Evolutionary conservation across 92 coral and sea anemone species (phyloP).

Genomic region (Desmophyllum pertusum): DNA sequence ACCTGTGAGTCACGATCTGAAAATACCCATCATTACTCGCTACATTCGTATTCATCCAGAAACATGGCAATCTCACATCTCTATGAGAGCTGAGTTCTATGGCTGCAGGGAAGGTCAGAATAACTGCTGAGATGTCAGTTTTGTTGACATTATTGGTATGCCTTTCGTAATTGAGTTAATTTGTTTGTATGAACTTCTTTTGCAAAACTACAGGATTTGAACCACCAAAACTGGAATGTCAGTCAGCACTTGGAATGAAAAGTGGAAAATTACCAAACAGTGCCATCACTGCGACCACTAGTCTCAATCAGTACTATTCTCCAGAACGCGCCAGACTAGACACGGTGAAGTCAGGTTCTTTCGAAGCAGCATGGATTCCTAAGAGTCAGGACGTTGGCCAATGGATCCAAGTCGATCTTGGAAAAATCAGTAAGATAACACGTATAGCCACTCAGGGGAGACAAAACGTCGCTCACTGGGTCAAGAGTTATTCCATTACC

Average conservation of each 20-base stretch:
- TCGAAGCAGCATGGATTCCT: constrained; percentile 38
- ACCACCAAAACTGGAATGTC: constrained; percentile 21
- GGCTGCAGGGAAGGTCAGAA: constrained; percentile 75
- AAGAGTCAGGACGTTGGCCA: constrained; percentile 20
- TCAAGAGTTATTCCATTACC: constrained; percentile 22
- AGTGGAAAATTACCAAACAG: constrained; percentile 17
- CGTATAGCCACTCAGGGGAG: constrained; percentile 44
- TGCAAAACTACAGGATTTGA: background rate
- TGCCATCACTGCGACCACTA: constrained; percentile 38
- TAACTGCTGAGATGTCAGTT: too few relatives aligned
- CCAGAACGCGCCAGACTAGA: constrained; percentile 27
- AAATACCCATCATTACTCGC: constrained; percentile 68
- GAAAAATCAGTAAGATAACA: constrained; percentile 15
- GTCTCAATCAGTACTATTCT: constrained; percentile 6
- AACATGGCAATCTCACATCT: constrained; percentile 61
- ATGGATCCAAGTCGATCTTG: constrained; percentile 42
- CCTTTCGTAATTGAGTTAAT: too few relatives aligned
- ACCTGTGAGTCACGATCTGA: constrained; percentile 51
- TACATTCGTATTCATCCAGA: constrained; percentile 72
- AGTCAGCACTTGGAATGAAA: constrained; percentile 47
- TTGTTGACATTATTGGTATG: too few relatives aligned
- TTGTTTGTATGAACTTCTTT: background rate
- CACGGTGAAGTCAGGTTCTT: constrained; percentile 4
- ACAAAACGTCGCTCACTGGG: constrained; percentile 30
- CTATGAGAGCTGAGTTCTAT: constrained; percentile 83